These are phyloP conservation scores for Pseudopleuronectes americanus DNA, from an alignment of 2,797 vertebrate species.

Conservation along the genomic window DNA sequence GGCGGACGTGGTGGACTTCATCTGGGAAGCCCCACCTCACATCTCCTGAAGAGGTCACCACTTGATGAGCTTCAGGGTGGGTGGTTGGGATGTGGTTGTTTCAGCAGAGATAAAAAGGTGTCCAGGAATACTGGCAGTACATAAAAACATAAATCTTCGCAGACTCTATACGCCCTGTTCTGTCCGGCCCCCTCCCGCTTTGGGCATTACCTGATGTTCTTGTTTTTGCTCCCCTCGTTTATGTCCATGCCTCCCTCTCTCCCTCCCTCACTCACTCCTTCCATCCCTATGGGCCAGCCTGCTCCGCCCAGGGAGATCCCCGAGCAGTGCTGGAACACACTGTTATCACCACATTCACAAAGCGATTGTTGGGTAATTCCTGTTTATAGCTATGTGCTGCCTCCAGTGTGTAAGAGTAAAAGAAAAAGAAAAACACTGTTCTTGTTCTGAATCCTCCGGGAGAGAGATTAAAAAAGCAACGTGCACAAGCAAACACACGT, in stretches of 20 bases:
- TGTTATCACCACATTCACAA: conserved; percentile 94
- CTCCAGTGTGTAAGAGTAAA: conserved; percentile 78
- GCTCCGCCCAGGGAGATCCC: conserved; percentile 87
- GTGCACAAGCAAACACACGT: conserved; percentile 23
- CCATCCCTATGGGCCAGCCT: conserved; percentile 50
- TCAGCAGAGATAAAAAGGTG: conserved; percentile 66
- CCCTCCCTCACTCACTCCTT: conserved; percentile 65
- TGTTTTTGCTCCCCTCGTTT: conserved; percentile 74
- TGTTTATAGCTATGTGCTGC: conserved; percentile 89
- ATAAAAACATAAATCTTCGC: conserved; percentile 46
- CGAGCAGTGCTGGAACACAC: conserved; percentile 87
- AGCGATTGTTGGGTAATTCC: conserved; percentile 96
- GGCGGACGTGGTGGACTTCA: conserved; percentile 58
- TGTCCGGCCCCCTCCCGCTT: conserved; percentile 26
- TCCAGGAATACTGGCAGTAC: conserved; percentile 48
- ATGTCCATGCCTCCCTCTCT: conserved; percentile 1
- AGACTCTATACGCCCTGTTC: neutral
- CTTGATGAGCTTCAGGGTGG: conserved; percentile 73
- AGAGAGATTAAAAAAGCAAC: conserved; percentile 52
- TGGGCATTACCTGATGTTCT: conserved; percentile 65
- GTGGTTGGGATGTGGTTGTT: conserved; percentile 28
- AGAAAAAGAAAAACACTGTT: conserved; percentile 70
- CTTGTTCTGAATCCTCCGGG: conserved; percentile 79
- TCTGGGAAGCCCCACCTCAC: conserved; percentile 68
- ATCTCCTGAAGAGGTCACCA: conserved; percentile 67